These are phyloP conservation scores for Eurystomus glaucurus DNA, from an alignment of 2,797 vertebrate species.

Conservation along the genomic window DNA sequence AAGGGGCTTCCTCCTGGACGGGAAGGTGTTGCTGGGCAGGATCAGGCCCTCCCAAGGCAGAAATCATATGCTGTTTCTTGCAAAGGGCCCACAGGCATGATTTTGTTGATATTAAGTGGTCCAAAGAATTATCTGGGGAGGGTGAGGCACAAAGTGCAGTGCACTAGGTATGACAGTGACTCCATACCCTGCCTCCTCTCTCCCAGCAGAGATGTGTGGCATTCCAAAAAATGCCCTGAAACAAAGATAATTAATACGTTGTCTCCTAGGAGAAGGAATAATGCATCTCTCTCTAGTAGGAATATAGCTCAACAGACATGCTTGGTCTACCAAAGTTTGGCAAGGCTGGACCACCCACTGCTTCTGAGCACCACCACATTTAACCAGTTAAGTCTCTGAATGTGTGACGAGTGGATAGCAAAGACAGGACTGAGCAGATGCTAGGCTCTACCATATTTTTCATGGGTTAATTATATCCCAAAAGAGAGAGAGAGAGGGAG, in stretches of 20 bases:
- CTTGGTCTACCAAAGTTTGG: neutral
- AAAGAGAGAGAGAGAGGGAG: neutral
- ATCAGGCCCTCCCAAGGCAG: neutral
- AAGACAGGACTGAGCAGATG: neutral
- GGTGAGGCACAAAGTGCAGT: neutral
- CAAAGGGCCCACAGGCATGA: neutral
- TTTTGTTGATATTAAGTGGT: neutral
- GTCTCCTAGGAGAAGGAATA: neutral
- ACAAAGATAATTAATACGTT: neutral
- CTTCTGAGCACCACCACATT: neutral
- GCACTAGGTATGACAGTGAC: neutral
- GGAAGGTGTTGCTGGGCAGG: neutral
- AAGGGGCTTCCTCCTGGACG: neutral
- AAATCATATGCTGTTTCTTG: neutral
- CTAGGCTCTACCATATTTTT: neutral
- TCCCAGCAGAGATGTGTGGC: neutral
- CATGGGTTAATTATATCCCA: neutral
- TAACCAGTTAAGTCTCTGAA: neutral
- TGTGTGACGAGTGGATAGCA: rapidly evolving
- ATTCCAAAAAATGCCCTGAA: slow-evolving; percentile 2
- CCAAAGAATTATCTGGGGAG: neutral
- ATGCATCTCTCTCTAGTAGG: neutral
- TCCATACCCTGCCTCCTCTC: neutral
- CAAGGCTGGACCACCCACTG: neutral
- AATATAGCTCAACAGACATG: neutral